Percentiles rank a stretch among this genome's conserved stretches.
phyloP scores from a whole-genome alignment of 2,797 vertebrate genomes.

The Peromyscus melanophrys region DNA sequence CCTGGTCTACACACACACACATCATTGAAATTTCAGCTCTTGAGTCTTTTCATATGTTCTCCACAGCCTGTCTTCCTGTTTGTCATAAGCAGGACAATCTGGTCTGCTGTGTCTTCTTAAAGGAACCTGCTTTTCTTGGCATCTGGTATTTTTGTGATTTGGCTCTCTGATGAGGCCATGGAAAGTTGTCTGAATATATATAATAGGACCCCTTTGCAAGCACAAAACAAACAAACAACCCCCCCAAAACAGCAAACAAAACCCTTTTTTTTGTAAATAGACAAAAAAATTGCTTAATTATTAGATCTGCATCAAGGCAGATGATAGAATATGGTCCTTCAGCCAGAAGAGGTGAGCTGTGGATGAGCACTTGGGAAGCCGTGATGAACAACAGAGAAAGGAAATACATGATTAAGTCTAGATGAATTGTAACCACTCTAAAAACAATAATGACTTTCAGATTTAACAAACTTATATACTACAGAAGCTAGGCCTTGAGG shows the following conservation, averaged over 20 bases:
- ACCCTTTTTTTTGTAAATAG: not conserved
- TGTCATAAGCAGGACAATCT: not conserved
- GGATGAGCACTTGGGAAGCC: not conserved
- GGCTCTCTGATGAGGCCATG: not conserved
- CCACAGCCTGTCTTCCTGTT: not conserved
- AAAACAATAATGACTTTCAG: slow-evolving; percentile 19
- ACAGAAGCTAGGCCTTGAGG: not conserved
- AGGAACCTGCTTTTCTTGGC: not conserved
- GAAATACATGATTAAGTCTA: slow-evolving; percentile 25
- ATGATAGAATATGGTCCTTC: not conserved
- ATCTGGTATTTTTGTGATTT: not conserved
- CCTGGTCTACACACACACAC: not conserved
- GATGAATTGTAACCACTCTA: not conserved
- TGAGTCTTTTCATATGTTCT: not conserved
- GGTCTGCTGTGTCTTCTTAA: not conserved
- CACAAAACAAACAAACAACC: not conserved
- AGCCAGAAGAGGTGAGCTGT: not conserved
- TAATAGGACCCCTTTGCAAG: not conserved
- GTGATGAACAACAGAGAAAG: not conserved
- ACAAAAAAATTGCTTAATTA: not conserved
- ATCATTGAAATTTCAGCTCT: not conserved
- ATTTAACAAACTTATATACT: slow-evolving; percentile 3
- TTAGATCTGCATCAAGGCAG: not conserved
- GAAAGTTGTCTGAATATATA: not conserved
- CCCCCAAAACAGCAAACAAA: not conserved